phyloP scores from a whole-genome alignment of 2,888 invertebrate species.

The Stratiomys singularior region DNA sequence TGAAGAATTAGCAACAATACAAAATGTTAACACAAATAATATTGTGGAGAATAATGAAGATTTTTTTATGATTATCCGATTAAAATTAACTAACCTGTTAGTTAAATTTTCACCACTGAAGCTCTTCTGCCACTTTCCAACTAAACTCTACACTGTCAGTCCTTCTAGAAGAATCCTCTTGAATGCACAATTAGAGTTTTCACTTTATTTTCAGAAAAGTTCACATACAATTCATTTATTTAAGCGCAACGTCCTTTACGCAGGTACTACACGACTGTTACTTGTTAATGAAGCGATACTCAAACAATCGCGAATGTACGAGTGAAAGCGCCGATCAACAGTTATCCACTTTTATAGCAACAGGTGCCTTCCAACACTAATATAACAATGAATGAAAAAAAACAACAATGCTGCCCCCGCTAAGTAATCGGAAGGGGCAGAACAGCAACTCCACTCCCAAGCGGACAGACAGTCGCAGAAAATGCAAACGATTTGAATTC shows the following conservation, averaged over 20 bases:
- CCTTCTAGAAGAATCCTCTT: too few species aligned
- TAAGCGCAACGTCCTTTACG: neutral
- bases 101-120: neutral
- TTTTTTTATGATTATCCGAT: too few species aligned
- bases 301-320: constrained; percentile 32
- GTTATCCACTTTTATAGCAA: constrained; percentile 50
- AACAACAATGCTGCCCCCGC: neutral
- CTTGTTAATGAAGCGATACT: constrained; percentile 2
- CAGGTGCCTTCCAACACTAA: constrained; percentile 38
- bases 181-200: neutral
- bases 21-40: too few species aligned
- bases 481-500: constrained; percentile 25
- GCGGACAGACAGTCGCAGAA: constrained; percentile 48
- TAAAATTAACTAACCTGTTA: constrained; percentile 5
- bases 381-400: neutral
- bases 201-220: neutral
- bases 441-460: neutral
- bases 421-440: neutral
- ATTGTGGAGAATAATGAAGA: too few species aligned
- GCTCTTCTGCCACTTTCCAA: neutral
- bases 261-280: neutral
- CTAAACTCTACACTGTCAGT: too few species aligned
- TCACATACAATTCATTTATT: neutral
- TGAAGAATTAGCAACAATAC: too few species aligned
- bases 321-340: constrained; percentile 46